Evolutionary conservation across 2,888 invertebrate genomes (phyloP).

Genomic region (Caenorhabditis wallacei): DNA sequence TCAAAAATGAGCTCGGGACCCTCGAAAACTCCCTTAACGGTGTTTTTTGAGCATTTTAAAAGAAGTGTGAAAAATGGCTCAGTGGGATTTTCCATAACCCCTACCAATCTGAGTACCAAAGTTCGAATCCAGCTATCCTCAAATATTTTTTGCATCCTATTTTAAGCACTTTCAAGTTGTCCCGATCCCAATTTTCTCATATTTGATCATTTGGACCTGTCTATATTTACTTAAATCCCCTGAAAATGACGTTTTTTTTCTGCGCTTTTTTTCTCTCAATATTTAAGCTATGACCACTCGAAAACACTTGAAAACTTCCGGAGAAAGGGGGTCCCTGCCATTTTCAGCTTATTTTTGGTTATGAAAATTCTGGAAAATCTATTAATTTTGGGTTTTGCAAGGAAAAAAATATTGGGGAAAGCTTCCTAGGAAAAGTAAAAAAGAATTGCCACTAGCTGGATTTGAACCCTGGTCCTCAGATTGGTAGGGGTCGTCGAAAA

Average conservation of each 20-base stretch:
- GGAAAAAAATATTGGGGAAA: too few relatives aligned
- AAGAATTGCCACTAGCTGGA: background rate
- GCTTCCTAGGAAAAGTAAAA: background rate
- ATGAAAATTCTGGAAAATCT: too few relatives aligned
- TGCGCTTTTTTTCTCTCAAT: background rate
- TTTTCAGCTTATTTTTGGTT: background rate
- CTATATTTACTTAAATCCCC: background rate
- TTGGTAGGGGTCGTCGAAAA: background rate
- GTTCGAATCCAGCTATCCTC: too few relatives aligned
- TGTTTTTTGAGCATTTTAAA: too few relatives aligned
- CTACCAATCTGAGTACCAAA: background rate
- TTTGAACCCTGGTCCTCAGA: background rate
- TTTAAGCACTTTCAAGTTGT: too few relatives aligned
- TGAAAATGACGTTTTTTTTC: conserved; percentile 2
- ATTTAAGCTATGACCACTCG: background rate
- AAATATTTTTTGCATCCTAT: too few relatives aligned
- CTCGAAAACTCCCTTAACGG: too few relatives aligned
- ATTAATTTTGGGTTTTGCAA: background rate
- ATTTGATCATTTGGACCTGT: background rate
- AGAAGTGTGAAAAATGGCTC: too few relatives aligned
- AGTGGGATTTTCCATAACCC: too few relatives aligned
- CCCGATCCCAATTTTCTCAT: too few relatives aligned
- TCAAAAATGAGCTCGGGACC: too few relatives aligned
- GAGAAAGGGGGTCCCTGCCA: background rate
- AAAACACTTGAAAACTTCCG: conserved; percentile 16